Conservation (phyloP, 2,888 invertebrate genomes). For the Meteorus colon region DNA sequence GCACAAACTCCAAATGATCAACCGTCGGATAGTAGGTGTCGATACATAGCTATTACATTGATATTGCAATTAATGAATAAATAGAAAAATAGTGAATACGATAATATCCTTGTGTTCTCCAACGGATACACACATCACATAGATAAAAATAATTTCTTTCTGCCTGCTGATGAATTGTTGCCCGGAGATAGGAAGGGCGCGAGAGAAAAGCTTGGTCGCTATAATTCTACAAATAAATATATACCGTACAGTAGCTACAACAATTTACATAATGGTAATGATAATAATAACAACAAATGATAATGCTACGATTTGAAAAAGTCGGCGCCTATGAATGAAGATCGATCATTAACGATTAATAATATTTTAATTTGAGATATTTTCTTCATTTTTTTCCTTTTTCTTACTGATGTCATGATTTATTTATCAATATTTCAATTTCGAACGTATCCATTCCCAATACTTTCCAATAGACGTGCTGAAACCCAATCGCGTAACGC, state of each 20-base stretch:
- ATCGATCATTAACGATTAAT: conserved; percentile 4
- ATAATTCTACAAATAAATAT: conserved; percentile 9
- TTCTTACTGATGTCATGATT: background rate
- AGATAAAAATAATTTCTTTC: background rate
- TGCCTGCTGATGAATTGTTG: conserved; percentile 34
- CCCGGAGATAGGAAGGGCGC: conserved; percentile 30
- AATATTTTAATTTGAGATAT: conserved; percentile 9
- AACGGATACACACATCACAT: conserved; percentile 22
- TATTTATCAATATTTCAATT: conserved; percentile 14
- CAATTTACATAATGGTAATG: conserved; percentile 19
- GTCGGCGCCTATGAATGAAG: conserved; percentile 56
- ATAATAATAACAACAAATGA: conserved; percentile 17
- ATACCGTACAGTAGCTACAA: conserved; percentile 13
- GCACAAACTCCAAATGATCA: background rate
- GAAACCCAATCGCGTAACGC: background rate
- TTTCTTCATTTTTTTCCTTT: background rate
- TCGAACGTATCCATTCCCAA: background rate
- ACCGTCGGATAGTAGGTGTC: background rate
- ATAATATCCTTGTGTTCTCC: conserved; percentile 15
- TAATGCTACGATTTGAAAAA: conserved; percentile 45
- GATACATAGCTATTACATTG: background rate
- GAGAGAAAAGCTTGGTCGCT: conserved; percentile 37
- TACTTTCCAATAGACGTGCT: background rate
- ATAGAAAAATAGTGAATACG: background rate
- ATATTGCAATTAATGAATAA: background rate